phyloP scores from a whole-genome alignment of 2,113 vertebrate genomes.

The Myrmophylax atrothorax region DNA sequence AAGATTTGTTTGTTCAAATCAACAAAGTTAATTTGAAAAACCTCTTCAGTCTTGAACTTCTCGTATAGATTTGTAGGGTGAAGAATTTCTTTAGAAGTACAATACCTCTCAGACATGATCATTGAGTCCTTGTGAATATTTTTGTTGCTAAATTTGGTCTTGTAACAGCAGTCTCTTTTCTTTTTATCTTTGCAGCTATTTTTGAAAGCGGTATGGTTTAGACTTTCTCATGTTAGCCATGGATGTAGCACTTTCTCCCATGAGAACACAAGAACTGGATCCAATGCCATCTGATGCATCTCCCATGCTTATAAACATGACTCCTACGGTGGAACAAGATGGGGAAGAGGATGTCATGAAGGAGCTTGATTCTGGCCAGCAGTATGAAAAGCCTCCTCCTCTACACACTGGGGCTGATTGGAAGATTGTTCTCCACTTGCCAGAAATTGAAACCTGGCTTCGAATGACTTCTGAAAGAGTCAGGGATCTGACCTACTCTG shows the following conservation, averaged over 20 bases:
- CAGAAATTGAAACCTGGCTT: constrained; percentile 97
- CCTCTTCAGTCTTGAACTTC: neutral
- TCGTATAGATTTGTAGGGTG: neutral
- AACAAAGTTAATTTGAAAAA: neutral
- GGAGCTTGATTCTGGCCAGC: constrained; percentile 73
- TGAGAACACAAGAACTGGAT: constrained; percentile 76
- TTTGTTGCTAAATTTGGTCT: constrained; percentile 16
- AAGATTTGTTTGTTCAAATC: neutral
- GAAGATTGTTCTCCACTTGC: constrained; percentile 96
- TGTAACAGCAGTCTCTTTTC: constrained; percentile 14
- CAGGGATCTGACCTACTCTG: constrained; percentile 90
- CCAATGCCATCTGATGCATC: constrained; percentile 81
- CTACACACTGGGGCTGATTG: constrained; percentile 93
- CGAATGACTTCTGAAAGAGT: constrained; percentile 87
- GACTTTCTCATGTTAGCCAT: constrained; percentile 75
- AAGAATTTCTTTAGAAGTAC: neutral
- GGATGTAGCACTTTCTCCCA: constrained; percentile 84
- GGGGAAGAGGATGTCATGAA: constrained; percentile 65
- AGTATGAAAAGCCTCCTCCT: constrained; percentile 89
- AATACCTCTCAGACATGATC: neutral
- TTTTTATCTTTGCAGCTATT: constrained; percentile 72
- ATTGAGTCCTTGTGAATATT: neutral
- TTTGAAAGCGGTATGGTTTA: constrained; percentile 69
- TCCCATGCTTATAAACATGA: constrained; percentile 89
- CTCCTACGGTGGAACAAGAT: constrained; percentile 79